phyloP scores from a whole-genome alignment of 2,888 invertebrate species.

The Limnephilus marmoratus region DNA sequence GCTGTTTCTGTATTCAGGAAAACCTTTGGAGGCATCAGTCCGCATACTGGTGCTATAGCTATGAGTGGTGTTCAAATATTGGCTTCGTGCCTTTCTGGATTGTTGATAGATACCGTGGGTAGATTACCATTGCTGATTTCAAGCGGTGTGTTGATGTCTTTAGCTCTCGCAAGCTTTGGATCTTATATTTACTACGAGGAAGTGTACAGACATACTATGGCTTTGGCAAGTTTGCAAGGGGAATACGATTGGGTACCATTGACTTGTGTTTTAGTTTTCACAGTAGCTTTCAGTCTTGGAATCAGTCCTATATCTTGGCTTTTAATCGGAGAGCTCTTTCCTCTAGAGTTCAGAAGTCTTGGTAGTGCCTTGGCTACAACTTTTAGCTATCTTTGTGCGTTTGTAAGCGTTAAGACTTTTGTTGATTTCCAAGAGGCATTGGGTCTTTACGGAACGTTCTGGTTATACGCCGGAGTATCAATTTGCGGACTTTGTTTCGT shows the following conservation, averaged over 20 bases:
- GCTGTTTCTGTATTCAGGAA: slow-evolving; percentile 91
- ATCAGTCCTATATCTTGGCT: slow-evolving; percentile 86
- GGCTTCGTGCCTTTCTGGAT: slow-evolving; percentile 87
- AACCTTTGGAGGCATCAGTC: slow-evolving; percentile 87
- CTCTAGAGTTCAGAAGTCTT: slow-evolving; percentile 83
- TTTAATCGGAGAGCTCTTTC: slow-evolving; percentile 84
- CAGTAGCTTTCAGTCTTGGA: slow-evolving; percentile 89
- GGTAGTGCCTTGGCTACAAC: slow-evolving; percentile 86
- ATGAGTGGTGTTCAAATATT: slow-evolving; percentile 90
- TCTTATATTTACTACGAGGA: slow-evolving; percentile 90
- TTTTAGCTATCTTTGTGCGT: slow-evolving; percentile 91
- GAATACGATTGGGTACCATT: slow-evolving; percentile 90
- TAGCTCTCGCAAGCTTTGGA: slow-evolving; percentile 89
- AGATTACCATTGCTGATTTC: slow-evolving; percentile 89
- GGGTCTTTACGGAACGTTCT: slow-evolving; percentile 89
- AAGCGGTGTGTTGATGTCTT: slow-evolving; percentile 90
- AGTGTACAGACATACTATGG: slow-evolving; percentile 73
- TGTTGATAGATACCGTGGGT: slow-evolving; percentile 91
- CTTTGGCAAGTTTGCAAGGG: slow-evolving; percentile 71
- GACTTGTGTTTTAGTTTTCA: slow-evolving; percentile 88
- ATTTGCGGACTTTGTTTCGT: slow-evolving; percentile 89
- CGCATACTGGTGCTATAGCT: slow-evolving; percentile 89
- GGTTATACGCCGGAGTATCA: slow-evolving; percentile 90
- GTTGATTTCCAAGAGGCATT: slow-evolving; percentile 86
- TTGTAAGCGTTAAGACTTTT: slow-evolving; percentile 89